phyloP scores from a whole-genome alignment of 2,797 vertebrate species.

The Semaprochilodus insignis region DNA sequence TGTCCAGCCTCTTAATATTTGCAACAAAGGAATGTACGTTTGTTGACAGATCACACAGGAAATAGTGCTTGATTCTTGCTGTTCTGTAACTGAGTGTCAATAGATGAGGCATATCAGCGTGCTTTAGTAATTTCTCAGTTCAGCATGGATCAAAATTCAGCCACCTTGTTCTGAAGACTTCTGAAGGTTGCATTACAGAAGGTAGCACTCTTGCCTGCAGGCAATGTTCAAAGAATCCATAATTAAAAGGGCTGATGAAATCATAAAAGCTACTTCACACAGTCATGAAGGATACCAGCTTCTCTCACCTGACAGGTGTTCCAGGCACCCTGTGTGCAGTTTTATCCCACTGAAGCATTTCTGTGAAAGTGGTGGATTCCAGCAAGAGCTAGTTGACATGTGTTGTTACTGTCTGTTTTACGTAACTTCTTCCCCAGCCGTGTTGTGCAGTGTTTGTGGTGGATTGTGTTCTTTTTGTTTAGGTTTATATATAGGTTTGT shows the following conservation, averaged over 20 bases:
- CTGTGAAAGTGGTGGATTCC: not conserved
- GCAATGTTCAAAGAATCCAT: not conserved
- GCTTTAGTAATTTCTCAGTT: not conserved
- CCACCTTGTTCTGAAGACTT: slow-evolving; percentile 8
- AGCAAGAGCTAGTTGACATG: not conserved
- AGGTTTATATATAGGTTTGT: not conserved
- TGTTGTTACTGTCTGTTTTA: not conserved
- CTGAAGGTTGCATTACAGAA: not conserved
- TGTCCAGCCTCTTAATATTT: not conserved
- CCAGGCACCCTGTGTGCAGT: not conserved
- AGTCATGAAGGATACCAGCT: not conserved
- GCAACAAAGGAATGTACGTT: not conserved
- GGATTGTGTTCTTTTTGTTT: not conserved
- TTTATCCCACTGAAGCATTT: too few species aligned
- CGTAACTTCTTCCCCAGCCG: not conserved
- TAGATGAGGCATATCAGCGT: not conserved
- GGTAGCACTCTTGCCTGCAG: not conserved
- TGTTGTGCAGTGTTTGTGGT: not conserved
- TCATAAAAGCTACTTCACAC: slow-evolving; percentile 6
- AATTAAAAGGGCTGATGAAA: slow-evolving; percentile 22
- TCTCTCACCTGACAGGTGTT: not conserved
- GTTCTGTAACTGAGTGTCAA: not conserved
- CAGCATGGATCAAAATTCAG: not conserved
- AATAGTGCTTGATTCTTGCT: not conserved
- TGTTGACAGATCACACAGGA: not conserved